Percentiles rank a stretch among this genome's conserved stretches.
Conservation (phyloP, 2,888 invertebrate species). For the Andrena minutula region DNA sequence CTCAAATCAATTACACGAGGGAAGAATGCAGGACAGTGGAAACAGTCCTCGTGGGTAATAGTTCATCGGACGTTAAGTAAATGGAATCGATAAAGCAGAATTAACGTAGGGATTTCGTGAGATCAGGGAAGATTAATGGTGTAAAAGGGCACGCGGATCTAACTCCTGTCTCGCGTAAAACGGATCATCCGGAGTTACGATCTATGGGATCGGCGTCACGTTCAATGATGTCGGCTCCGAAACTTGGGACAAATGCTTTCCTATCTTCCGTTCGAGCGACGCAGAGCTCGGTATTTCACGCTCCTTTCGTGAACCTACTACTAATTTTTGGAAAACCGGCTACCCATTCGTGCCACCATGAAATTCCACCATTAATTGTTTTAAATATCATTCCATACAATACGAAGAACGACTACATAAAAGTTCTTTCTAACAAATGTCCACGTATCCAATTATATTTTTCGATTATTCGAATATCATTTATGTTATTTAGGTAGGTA, state of each 20-base stretch:
- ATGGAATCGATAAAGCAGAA: slow-evolving; percentile 43
- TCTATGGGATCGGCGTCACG: slow-evolving; percentile 44
- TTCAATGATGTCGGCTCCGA: slow-evolving; percentile 17
- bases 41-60: background rate
- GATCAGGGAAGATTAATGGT: slow-evolving; percentile 45
- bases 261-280: background rate
- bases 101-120: slow-evolving; percentile 28
- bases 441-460: too few species aligned
- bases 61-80: slow-evolving; percentile 22
- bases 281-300: background rate
- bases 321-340: too few species aligned
- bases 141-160: slow-evolving; percentile 41
- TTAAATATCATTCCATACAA: too few species aligned
- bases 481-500: too few species aligned
- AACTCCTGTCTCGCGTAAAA: slow-evolving; percentile 34
- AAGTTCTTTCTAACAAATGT: too few species aligned
- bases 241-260: background rate
- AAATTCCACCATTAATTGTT: too few species aligned
- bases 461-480: too few species aligned
- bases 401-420: too few species aligned
- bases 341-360: too few species aligned
- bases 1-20: slow-evolving; percentile 3
- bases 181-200: slow-evolving; percentile 68
- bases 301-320: too few species aligned
- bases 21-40: background rate